Conservation (phyloP, 2,113 vertebrate genomes). For the Micronycteris hirsuta region DNA sequence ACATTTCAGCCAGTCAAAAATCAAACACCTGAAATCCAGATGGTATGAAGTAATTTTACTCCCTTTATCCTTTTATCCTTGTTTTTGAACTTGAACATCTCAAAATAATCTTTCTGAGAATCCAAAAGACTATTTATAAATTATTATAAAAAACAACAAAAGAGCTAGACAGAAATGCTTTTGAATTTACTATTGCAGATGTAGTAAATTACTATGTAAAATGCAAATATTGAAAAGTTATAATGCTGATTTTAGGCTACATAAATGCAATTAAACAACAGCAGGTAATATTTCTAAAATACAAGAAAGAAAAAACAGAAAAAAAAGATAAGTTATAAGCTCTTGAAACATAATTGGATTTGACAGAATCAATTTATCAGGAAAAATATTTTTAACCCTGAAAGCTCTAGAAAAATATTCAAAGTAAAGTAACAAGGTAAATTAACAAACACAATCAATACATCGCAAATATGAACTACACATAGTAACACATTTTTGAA, state of each 20-base stretch:
- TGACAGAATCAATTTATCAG: conserved; percentile 1
- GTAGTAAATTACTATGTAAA: neutral
- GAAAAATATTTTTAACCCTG: conserved; percentile 2
- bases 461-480: conserved; percentile 11
- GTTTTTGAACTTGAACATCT: conserved; percentile 41
- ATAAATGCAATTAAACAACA: conserved; percentile 27
- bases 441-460: neutral
- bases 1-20: conserved; percentile 26
- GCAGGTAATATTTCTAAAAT: neutral
- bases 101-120: conserved; percentile 42
- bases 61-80: neutral
- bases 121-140: conserved; percentile 34
- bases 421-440: conserved; percentile 5
- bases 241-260: neutral
- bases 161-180: conserved; percentile 27
- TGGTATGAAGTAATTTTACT: conserved; percentile 10
- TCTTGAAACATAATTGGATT: neutral
- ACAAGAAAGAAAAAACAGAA: conserved; percentile 30
- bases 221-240: neutral
- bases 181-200: neutral
- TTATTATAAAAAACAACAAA: conserved; percentile 1
- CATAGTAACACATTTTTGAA: neutral
- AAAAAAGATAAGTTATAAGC: neutral
- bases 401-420: conserved; percentile 33
- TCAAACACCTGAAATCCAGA: conserved; percentile 24